Evolutionary conservation across 2,797 vertebrate species (phyloP), one percentile per base, ranked within the genome.

Genomic region (Ptychobarbus kaznakovi): DNA sequence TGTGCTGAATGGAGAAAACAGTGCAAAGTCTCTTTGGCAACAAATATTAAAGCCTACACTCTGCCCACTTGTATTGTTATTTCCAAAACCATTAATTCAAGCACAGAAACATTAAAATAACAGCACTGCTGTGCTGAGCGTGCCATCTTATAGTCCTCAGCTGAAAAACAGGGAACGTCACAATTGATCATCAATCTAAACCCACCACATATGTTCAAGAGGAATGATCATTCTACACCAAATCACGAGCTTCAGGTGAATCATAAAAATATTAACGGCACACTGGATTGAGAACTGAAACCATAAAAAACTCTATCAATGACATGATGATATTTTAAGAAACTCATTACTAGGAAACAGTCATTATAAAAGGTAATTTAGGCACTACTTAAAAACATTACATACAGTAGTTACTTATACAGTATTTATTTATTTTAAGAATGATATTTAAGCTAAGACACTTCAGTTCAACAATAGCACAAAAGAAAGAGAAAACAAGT

Each of bases 21-120:
- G 16, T 20, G 25, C 61, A 69, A 53, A 69, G 61, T 16, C 44
- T 56, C 16, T 61, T 68, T 83, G 73, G 73, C 73, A 77, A 76
- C 63, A n/a, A 38, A 51, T 76, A 22, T 18, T 53, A 68, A 53
- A 66, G 46, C 72, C 72, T 49, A 83, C 82, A 83, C 22, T 1
- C 72, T 66, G 44, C 58, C 82, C 61, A 76, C 72, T 76, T 38
- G 20, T 28, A 68, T 46, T 81, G 79, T 81, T 73, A 46, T 42
- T 42, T 81, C 49, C 25, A 65, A 75, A 81, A 32, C 38, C 42
- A 51, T 69, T 80, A 51, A 84, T 81, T 84, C 44, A 84, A 84
- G 32, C 5, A 51, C 28, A 70, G 10, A 74, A 56, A 75, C 13
- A 9, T 49, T 80, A 53, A 84, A 61, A 75, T 81, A 81, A 66